Base-by-base conservation (phyloP, 1,140 invertebrate species). In the Oscheius sp. region DNA sequence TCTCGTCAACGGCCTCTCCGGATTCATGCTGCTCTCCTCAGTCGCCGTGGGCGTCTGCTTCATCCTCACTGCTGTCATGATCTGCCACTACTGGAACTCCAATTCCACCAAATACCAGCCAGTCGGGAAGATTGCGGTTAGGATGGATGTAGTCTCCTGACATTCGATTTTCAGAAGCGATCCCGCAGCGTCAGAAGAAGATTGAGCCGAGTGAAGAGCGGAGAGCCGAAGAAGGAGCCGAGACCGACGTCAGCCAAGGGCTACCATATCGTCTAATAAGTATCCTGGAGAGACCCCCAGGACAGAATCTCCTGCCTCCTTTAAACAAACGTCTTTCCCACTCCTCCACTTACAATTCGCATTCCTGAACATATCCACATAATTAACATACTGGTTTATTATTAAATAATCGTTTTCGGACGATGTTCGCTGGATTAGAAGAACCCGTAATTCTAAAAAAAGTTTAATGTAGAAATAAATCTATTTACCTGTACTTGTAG, bases 21-120 rank as follows among this genome's bases (percentile, higher is more conserved):
- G 80, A 18, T 69, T 82, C 72, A 82, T 82, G 80, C 67, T 82
- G 13, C 61, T 82, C 15, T 79, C 82, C 13, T 82, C 82, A 7
- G 80, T 82, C 42, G 78, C 81, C 28, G 76, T 82, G 38, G 80
- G 80, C n/a, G 80, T 82, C 0, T 82, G 80, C 65, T 82, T 82
- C 69, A 82, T 82, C 68, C 66, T 82, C 36, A 82, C 80, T 13
- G 78, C 80, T 23, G 80, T 82, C 18, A 69, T 82, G 35, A 84
- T 82, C 45, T 82, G 80, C 61, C 80, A 82, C 55, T 82, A 82
- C 70, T 82, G 80, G 80, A 80, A 79, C 13, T 82, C 80, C 18
- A 83, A 82, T 45, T 84, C 80, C 0, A 73, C 78, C 7, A 82
- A 79, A 58, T 82, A 82, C 69, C 80, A 82, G 45, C 68, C 80